Evolutionary conservation across 2,113 vertebrate species (phyloP).

Genomic region (Henicopernis longicauda): DNA sequence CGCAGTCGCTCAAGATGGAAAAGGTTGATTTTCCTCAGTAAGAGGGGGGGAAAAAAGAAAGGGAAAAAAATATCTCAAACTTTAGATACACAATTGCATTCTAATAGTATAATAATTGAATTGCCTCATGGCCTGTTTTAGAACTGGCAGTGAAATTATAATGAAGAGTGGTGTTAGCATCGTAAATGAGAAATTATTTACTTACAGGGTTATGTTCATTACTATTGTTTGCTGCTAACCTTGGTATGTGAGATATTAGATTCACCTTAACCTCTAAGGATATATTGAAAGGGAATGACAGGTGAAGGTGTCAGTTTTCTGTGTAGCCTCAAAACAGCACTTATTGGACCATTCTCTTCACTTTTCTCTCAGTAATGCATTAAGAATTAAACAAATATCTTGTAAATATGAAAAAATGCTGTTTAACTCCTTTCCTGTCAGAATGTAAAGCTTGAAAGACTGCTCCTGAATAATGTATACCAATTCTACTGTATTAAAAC

Average conservation of each 20-base stretch:
- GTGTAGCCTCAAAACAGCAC: not conserved
- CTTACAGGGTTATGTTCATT: not conserved
- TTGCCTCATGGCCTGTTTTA: not conserved
- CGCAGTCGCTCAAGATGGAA: not conserved
- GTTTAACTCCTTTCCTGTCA: not conserved
- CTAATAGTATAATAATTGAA: not conserved
- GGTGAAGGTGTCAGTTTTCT: not conserved
- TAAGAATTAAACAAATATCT: not conserved
- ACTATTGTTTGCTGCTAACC: not conserved
- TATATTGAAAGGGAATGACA: not conserved
- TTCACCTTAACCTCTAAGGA: not conserved
- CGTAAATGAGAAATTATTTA: constrained; percentile 7
- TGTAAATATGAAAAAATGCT: not conserved
- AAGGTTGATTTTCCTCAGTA: not conserved
- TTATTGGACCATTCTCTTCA: not conserved
- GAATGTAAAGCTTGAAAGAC: not conserved
- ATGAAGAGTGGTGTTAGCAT: not conserved
- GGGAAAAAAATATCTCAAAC: not conserved
- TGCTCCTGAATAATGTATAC: not conserved
- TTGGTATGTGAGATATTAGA: not conserved
- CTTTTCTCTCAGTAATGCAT: not conserved
- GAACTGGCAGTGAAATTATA: not conserved
- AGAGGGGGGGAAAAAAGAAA: accelerated
- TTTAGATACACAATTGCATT: not conserved
- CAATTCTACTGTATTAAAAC: not conserved